Evolutionary conservation across 2,888 invertebrate species (phyloP), one percentile per base, ranked within the genome.

Genomic region (Spialia ferax): DNA sequence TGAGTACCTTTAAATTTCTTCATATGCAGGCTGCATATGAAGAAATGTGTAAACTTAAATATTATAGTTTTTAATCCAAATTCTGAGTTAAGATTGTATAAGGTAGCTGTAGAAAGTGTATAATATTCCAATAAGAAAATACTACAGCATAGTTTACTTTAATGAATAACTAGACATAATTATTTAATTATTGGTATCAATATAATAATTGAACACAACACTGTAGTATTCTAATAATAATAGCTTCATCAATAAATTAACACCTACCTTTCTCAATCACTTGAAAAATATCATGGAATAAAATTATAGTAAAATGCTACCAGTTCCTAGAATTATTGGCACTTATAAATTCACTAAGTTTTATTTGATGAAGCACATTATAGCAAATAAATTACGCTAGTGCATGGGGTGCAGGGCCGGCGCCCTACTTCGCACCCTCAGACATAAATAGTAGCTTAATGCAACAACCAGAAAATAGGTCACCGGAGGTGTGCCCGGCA

Each of bases 381-480:
- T 0, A 23, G 29, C 7, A 29, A 70, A 67, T 45, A 75, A 81
- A 80, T 79, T 73, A 72, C 79, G 75, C 81, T 78, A 85, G 73
- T 84, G 84, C 86, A 86, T 77, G 76, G 70, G 78, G 80, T 85
- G 84, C 86, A 86, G 82, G 79, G 84, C 84, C 86, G 84, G 81
- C 83, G 85, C 83, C 88, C 91, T 83, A 89, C 77, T 87, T 90
- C 84, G 82, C 85, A 87, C 84, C 88, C 88, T 78, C 80, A 84
- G 84, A 88, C 87, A 88, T 88, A 90, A 90, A 91, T 92, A 92
- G 86, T 87, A 89, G 85, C 83, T 87, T 84, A 83, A 93, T 92
- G 92, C 92, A 93, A 84, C 91, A 93, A 84, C 86, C 89, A 90
- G 93, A 91, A 93, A 89, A 93, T 93, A 93, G 93, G 93, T 93